phyloP scores from a whole-genome alignment of 2,888 invertebrate species.

The Monochamus alternatus region DNA sequence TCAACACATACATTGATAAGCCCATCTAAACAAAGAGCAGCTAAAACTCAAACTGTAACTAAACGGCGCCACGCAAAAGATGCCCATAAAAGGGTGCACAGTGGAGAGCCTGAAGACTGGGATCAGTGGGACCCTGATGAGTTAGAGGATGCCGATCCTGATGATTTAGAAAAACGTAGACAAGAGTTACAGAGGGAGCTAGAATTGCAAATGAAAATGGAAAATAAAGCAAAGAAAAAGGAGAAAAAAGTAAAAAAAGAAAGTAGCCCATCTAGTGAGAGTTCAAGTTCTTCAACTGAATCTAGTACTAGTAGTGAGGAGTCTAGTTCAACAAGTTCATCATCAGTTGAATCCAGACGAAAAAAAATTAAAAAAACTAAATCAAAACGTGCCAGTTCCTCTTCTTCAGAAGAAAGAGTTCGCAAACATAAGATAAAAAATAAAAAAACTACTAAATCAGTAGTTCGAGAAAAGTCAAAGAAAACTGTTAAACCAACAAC shows the following conservation, averaged over 20 bases:
- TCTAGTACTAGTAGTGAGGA: conserved; percentile 80
- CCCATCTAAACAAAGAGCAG: conserved; percentile 82
- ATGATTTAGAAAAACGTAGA: conserved; percentile 83
- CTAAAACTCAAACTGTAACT: conserved; percentile 75
- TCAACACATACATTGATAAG: conserved; percentile 83
- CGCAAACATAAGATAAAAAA: conserved; percentile 73
- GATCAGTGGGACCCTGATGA: conserved; percentile 86
- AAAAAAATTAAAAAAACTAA: conserved; percentile 66
- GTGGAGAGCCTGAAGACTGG: conserved; percentile 77
- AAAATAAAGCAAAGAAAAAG: conserved; percentile 80
- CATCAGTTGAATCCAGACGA: conserved; percentile 69
- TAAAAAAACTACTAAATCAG: conserved; percentile 68
- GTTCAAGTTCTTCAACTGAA: conserved; percentile 77
- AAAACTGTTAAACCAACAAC: conserved; percentile 66
- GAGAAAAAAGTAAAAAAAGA: conserved; percentile 79
- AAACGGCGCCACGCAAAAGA: conserved; percentile 61
- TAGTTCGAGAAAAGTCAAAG: conserved; percentile 71
- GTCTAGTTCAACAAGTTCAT: conserved; percentile 75
- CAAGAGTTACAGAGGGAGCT: conserved; percentile 84
- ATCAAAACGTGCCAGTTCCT: conserved; percentile 64
- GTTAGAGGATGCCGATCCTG: conserved; percentile 86
- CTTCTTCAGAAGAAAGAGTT: conserved; percentile 76
- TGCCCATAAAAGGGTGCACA: conserved; percentile 52
- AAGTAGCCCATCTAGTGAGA: conserved; percentile 80
- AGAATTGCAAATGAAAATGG: conserved; percentile 86